Base-by-base conservation (phyloP, 1,140 invertebrate genomes). In the Cotesia chilonis region DNA sequence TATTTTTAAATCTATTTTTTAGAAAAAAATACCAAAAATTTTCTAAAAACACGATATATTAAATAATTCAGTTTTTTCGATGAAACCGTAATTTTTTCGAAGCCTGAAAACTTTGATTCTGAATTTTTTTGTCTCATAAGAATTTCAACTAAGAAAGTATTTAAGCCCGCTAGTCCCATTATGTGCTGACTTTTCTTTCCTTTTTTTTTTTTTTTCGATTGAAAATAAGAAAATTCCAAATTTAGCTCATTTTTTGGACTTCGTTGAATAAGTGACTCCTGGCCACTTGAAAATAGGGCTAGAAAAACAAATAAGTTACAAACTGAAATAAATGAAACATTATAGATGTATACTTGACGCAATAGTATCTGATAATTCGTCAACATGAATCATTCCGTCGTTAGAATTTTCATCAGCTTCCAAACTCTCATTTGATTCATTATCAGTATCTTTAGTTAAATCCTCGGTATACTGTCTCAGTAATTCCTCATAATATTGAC, bases 1-100 rank as follows among this genome's bases (percentile, higher is more conserved):
- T 14, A 0, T 14, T 14, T 14, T 14, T 14, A 14, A 14, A 14
- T 14, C 14, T 14, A 14, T 14, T 14, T 14, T 14, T 14, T 0
- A n/a, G n/a, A n/a, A n/a, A n/a, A n/a, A n/a, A n/a, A n/a, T n/a
- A 14, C 17, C 41, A 63, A 71, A 71, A 51, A 41, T 47, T 51
- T 63, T 71, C 60, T 51, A 41, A 71, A 35, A 37, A 35, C 41
- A 20, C 12, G 38, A 71, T 61, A 12, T 61, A 51, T 64, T 2
- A 52, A 71, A 71, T 63, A 71, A 63, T 71, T 61, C 57, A 71
- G 69, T 71, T 63, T 71, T 71, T 71, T 63, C 69, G 7, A 63
- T 20, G 63, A 71, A 71, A 71, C 57, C 59, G 69, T 63, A 6
- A 71, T 64, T 61, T 71, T 71, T 52, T 63, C 69, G 37, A 71